Evolutionary conservation across 2,113 vertebrate genomes (phyloP), one percentile per base, ranked within the genome.

Genomic region (Vidua chalybeata): DNA sequence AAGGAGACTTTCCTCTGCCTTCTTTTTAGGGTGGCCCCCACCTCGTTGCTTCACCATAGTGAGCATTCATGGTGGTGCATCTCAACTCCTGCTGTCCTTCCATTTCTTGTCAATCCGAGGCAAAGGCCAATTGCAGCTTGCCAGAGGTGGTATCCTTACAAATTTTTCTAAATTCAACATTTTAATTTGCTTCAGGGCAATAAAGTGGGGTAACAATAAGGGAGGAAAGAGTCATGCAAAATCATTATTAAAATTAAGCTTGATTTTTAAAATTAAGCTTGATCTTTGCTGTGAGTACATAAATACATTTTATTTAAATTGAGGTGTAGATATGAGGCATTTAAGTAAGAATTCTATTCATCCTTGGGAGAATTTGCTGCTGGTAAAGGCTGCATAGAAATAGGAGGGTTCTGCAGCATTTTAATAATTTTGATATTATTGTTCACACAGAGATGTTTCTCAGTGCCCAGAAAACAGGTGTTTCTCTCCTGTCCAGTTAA

Each of bases 101-200:
- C 13, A 33, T 35, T 76, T 67, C 39, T 68, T 86, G 27, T 48
- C 21, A 82, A 12, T 26, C n/a, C 35, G 22, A 92, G 28, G 9
- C 2, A 63, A 78, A 31, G 6, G 10, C 2, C 2, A 5, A 39
- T 18, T 64, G 18, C 33, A 80, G 12, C 8, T 78, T 69, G 12
- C 8, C 11, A 84, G 7, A 4, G 4, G 2, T 2, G 0, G 3
- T 35, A 58, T 37, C 35, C 8, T 51, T 23, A 46, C 5, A 39
- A 9, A 1, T 81, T 51, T 75, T 78, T 17, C 15, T 45, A 78
- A 56, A 51, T 54, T 58, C 14, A 81, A 8, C 4, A 11, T 33
- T 26, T 62, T 59, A 71, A 13, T 51, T 78, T 82, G 21, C 22
- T 67, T 30, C 12, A 59, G 10, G 5, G 58, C 11, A 49, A 41